These are phyloP conservation scores for Microtus richardsoni DNA, from an alignment of 2,113 vertebrate genomes.

Conservation along the genomic window DNA sequence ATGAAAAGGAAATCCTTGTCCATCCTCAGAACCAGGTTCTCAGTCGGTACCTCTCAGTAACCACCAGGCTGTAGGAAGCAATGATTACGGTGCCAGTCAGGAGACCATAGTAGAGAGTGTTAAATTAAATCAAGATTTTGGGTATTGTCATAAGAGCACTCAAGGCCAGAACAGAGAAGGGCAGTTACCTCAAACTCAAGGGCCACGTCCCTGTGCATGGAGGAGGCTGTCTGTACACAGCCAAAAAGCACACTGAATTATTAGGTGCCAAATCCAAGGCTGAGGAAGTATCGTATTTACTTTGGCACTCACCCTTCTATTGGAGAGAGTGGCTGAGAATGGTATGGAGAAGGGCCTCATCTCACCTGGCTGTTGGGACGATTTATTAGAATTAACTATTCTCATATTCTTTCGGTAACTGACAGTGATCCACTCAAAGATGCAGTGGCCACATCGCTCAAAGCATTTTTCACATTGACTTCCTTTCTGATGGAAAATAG, in stretches of 20 bases:
- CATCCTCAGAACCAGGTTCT: not conserved
- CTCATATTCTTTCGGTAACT: not conserved
- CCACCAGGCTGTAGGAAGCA: not conserved
- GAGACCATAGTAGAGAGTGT: not conserved
- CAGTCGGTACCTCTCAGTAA: not conserved
- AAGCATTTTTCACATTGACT: not conserved
- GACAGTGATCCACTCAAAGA: constrained; percentile 10
- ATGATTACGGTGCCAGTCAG: not conserved
- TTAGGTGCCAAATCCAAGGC: not conserved
- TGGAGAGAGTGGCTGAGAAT: not conserved
- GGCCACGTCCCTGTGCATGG: not conserved
- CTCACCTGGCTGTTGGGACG: not conserved
- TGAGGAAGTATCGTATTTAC: not conserved
- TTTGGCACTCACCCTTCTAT: not conserved
- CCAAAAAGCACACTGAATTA: not conserved
- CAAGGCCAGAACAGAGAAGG: not conserved
- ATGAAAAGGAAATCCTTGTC: constrained; percentile 8
- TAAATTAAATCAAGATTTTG: not conserved
- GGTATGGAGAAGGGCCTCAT: not conserved
- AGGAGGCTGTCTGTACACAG: not conserved
- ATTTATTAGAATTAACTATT: constrained; percentile 3
- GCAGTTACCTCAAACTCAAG: not conserved
- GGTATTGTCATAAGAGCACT: not conserved
- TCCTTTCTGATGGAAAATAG: constrained; percentile 13
- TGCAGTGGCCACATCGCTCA: not conserved